Percentiles rank a stretch among this genome's conserved stretches.
Evolutionary conservation across 2,888 invertebrate genomes (phyloP).

Genomic region (Maniola hyperantus): DNA sequence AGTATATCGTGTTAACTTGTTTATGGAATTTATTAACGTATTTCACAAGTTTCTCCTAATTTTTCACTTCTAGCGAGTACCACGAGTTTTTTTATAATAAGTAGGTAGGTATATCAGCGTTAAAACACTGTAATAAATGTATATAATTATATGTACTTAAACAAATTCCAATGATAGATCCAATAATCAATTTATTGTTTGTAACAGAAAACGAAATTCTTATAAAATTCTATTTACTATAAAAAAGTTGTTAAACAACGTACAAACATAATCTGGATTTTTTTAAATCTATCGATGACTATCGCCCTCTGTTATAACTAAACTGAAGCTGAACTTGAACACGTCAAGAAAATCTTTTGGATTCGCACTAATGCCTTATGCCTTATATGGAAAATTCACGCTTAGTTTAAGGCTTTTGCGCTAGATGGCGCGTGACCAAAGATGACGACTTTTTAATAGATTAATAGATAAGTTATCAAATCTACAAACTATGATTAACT

Average conservation of each 20-base stretch:
- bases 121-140: too few relatives aligned
- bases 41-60: neutral
- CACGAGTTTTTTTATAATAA: too few relatives aligned
- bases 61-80: too few relatives aligned
- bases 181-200: slow-evolving; percentile 29
- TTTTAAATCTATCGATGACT: slow-evolving; percentile 8
- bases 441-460: slow-evolving; percentile 35
- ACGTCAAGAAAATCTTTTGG: slow-evolving; percentile 26
- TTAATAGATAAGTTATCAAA: neutral
- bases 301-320: slow-evolving; percentile 34
- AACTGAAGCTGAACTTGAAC: slow-evolving; percentile 23
- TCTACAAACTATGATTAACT: slow-evolving; percentile 37
- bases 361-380: neutral
- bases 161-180: too few relatives aligned
- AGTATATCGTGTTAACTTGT: too few relatives aligned
- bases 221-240: slow-evolving; percentile 19
- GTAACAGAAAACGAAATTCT: slow-evolving; percentile 26
- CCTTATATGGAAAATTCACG: neutral
- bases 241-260: slow-evolving; percentile 30
- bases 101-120: too few relatives aligned
- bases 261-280: too few relatives aligned
- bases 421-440: slow-evolving; percentile 37
- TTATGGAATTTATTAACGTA: too few relatives aligned
- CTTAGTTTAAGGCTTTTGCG: slow-evolving; percentile 21
- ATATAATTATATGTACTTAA: neutral